Evolutionary conservation across 2,113 vertebrate genomes (phyloP).

Genomic region (Ploceus nigricollis): DNA sequence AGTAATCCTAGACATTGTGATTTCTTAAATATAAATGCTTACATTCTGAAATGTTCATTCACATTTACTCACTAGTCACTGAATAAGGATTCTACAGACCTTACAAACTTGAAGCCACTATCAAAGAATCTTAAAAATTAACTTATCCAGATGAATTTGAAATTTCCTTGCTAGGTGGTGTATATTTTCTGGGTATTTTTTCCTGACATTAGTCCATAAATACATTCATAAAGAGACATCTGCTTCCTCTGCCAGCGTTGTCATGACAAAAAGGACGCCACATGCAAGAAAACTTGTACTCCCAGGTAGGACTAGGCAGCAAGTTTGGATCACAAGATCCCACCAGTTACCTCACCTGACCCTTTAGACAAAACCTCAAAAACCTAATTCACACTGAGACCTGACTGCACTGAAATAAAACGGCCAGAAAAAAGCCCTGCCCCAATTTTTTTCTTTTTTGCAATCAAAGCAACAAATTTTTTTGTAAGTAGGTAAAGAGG

Average conservation of each 20-base stretch:
- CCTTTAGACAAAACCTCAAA: neutral
- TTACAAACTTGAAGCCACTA: neutral
- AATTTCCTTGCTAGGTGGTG: neutral
- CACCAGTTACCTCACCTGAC: neutral
- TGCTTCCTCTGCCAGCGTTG: neutral
- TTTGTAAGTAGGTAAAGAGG: conserved; percentile 17
- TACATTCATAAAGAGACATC: neutral
- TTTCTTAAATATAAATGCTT: neutral
- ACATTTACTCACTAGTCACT: neutral
- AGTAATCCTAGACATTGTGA: neutral
- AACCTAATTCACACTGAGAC: neutral
- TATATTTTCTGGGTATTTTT: neutral
- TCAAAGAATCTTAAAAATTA: neutral
- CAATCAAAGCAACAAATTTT: neutral
- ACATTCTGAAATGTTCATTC: neutral
- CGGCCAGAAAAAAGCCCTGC: neutral
- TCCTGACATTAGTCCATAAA: neutral
- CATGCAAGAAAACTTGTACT: neutral
- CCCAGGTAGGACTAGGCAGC: neutral
- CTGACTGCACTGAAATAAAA: neutral
- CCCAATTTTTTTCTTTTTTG: neutral
- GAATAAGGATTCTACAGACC: neutral
- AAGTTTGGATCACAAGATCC: neutral
- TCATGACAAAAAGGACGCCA: neutral
- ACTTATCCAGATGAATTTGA: neutral